These are phyloP conservation scores for Notarius quadriscutis DNA, from an alignment of 2,113 vertebrate genomes.

Conservation along the genomic window DNA sequence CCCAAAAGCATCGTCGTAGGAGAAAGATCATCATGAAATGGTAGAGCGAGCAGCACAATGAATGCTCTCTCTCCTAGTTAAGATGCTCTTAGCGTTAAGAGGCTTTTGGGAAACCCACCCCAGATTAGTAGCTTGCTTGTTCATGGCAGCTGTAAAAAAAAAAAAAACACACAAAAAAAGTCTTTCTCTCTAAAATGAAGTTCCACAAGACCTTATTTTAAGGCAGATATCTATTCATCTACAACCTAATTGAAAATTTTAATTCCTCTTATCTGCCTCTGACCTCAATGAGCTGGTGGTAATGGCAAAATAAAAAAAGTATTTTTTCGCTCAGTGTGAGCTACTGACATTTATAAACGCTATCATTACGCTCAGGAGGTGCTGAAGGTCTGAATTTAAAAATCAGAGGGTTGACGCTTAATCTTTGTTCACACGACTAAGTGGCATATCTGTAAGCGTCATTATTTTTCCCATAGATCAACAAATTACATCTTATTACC, in stretches of 20 bases:
- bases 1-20: too few species aligned
- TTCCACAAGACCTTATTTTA: neutral
- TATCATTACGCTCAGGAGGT: neutral
- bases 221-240: constrained; percentile 1
- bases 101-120: too few species aligned
- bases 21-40: too few species aligned
- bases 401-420: neutral
- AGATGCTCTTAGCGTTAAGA: too few species aligned
- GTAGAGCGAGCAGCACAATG: too few species aligned
- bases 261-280: constrained; percentile 23
- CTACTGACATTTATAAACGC: neutral
- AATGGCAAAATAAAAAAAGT: neutral
- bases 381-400: neutral
- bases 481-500: constrained; percentile 11
- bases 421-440: constrained; percentile 9
- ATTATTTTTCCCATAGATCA: neutral
- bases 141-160: neutral
- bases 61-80: too few species aligned
- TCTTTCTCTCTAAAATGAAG: neutral
- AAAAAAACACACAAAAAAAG: neutral
- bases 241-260: constrained; percentile 32
- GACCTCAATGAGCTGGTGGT: neutral
- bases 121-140: neutral
- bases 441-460: neutral
- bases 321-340: neutral